Base-by-base conservation (phyloP, 2,888 invertebrate genomes). In the Chelonus formosanus region DNA sequence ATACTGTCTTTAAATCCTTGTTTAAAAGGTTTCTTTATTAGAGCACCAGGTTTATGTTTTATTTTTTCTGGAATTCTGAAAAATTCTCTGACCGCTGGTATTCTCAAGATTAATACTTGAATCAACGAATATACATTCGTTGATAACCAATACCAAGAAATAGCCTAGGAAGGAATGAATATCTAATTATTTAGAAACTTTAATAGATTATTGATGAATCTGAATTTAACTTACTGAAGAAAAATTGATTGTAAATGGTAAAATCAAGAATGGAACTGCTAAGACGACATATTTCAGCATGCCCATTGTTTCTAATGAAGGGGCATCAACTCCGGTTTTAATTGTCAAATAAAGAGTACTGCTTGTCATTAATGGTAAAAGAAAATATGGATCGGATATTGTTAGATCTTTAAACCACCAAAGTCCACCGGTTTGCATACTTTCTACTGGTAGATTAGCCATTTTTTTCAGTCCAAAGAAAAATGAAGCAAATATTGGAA, bases 331-430 rank as follows among this genome's bases (percentile, higher is more conserved):
- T 58, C 96, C 95, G 34, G 94, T 75, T 88, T 95, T 93, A 62
- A 97, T 90, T 3, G 96, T 96, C 0, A 91, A 84, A 82, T 89
- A 91, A 77, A 98, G 85, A 1, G 97, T 96, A 0, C 88, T 85
- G 83, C 93, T 91, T 1, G 97, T 97, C 58, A 96, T 86, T 1
- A 96, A 4, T 0, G 98, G 98, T 64, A 99, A 85, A 8, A 94
- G 72, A 79, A 91, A 98, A 83, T 88, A 94, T 54, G 97, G 97
- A 86, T 99, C 99, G 3, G 93, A 88, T 6, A 95, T 83, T 0
- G 97, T 96, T 53, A 99, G 87, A 87, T 99, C 97, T 3, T 89
- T 86, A 82, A 99, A 97, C 98, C 98, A 99, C 76, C 88, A 90
- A 1, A 95, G 73, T 0, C 99, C 99, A 40, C 98, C 98, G 0